Evolutionary conservation across 2,888 invertebrate species (phyloP), one percentile per base, ranked within the genome.

Genomic region (Diplolepis rosae): DNA sequence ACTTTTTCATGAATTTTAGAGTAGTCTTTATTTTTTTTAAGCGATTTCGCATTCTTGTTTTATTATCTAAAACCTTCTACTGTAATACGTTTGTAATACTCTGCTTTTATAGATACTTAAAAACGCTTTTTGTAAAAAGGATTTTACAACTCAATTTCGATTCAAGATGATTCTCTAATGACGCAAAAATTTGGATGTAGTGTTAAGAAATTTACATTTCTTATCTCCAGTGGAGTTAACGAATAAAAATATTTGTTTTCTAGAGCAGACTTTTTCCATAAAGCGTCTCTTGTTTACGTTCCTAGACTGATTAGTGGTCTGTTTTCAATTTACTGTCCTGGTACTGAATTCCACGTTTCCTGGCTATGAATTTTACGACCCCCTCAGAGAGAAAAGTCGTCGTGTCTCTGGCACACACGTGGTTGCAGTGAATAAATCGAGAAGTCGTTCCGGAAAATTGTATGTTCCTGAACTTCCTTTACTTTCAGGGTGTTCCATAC

Each of bases 361-460:
- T 61, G 35, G 15, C 39, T n/a, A 54, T 2, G 18, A 39, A 42
- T 6, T 42, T 61, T 61, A 61, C 39, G 61, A 61, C 22, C 24
- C 39, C n/a, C 61, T 27, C 4, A 3, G 61, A 35, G 39, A 24
- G 61, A 42, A 27, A 24, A 27, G 24, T 61, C 11, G 11, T 11
- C 9, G 48, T 48, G 18, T 39, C 32, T 7, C 39, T 15, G 61
- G 27, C 24, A n/a, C 61, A 61, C 27, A 61, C 24, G 35, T 42
- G 39, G 61, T 61, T 61, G 24, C 22, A 24, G 39, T 39, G 39
- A 39, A 61, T 35, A n/a, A 24, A 61, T 61, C 39, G 61, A 42
- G 39, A 61, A 22, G n/a, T 39, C 35, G 61, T 61, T 61, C 39
- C 61, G 39, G 39, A 61, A 61, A 61, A 61, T 61, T 39, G 13